Evolutionary conservation across 2,888 invertebrate genomes (phyloP).

Genomic region (Watsonalla binaria): DNA sequence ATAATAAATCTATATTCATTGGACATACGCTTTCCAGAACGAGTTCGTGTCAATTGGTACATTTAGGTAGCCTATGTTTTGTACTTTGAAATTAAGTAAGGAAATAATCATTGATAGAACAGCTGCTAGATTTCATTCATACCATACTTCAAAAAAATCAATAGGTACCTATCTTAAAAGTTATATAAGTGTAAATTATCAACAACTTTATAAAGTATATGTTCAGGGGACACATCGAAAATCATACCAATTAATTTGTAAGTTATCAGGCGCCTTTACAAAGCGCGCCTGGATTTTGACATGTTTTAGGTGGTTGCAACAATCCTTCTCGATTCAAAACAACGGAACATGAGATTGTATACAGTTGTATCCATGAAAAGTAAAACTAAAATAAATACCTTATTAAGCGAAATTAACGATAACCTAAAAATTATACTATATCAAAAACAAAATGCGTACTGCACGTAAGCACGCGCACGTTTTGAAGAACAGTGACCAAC

Average conservation of each 20-base stretch:
- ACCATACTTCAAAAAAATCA: conserved; percentile 50
- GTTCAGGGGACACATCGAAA: conserved; percentile 40
- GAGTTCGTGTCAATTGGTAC: conserved; percentile 42
- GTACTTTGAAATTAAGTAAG: conserved; percentile 73
- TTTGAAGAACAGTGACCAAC: conserved; percentile 9
- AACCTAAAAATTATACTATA: conserved; percentile 59
- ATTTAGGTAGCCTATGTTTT: conserved; percentile 65
- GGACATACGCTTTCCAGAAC: conserved; percentile 55
- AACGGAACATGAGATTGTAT: conserved; percentile 57
- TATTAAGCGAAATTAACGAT: conserved; percentile 70
- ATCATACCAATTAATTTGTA: conserved; percentile 37
- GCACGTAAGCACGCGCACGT: conserved; percentile 30
- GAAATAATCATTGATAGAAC: conserved; percentile 39
- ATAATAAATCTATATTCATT: conserved; percentile 48
- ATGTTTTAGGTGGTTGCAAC: conserved; percentile 23
- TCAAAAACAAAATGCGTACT: conserved; percentile 64
- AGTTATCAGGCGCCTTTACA: conserved; percentile 35
- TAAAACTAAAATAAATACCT: conserved; percentile 78
- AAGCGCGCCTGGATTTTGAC: conserved; percentile 21
- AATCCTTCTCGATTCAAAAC: conserved; percentile 31
- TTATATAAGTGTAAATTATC: conserved; percentile 51
- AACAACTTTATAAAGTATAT: conserved; percentile 55
- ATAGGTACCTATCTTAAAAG: conserved; percentile 51
- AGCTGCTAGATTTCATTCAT: conserved; percentile 64
- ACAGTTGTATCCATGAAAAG: conserved; percentile 74